Conservation (phyloP, 2,113 vertebrate genomes). For the Marmota flaviventris region DNA sequence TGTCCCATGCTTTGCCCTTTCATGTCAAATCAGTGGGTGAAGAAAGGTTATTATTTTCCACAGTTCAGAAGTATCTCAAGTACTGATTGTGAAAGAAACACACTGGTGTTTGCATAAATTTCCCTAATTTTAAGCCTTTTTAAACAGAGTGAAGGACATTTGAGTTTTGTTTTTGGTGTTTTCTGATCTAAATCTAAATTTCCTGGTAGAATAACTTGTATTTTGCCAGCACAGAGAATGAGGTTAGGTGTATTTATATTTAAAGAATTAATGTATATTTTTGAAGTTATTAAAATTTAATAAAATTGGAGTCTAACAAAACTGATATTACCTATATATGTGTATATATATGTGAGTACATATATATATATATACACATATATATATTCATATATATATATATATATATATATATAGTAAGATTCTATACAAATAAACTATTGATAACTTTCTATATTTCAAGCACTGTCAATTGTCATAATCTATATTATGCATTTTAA, state of each 20-base stretch:
- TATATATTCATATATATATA: too few species aligned
- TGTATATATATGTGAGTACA: too few species aligned
- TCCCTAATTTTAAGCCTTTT: not conserved
- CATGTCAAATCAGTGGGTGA: not conserved
- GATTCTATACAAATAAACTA: not conserved
- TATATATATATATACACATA: not conserved
- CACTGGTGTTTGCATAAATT: not conserved
- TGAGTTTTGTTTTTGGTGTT: not conserved
- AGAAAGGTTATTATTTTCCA: not conserved
- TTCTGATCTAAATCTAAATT: not conserved
- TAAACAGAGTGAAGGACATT: not conserved
- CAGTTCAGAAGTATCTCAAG: not conserved
- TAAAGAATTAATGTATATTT: not conserved
- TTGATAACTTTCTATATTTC: not conserved
- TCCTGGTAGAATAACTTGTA: not conserved
- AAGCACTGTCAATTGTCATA: not conserved
- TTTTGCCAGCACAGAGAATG: not conserved
- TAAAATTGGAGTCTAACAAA: constrained; percentile 24
- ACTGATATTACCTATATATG: not conserved
- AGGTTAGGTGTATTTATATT: not conserved
- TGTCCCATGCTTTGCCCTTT: not conserved
- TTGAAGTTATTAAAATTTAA: not conserved
- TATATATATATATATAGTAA: not conserved
- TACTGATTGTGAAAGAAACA: not conserved
- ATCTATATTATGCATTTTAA: not conserved